These are phyloP conservation scores for Catagonus wagneri DNA, from an alignment of 2,113 vertebrate species.

Conservation along the genomic window DNA sequence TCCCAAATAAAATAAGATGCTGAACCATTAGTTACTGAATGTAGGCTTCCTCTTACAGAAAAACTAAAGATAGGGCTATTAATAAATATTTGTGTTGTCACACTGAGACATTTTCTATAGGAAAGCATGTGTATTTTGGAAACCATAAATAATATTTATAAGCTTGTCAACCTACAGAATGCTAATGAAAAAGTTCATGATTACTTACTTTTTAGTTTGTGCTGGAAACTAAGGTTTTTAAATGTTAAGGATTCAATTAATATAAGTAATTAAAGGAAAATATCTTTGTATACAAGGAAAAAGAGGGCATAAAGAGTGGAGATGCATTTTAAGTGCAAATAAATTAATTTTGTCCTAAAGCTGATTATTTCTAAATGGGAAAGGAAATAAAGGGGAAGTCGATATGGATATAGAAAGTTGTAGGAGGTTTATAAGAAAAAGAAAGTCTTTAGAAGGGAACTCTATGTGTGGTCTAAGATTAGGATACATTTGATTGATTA, in stretches of 20 bases:
- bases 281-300: neutral
- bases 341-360: neutral
- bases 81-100: neutral
- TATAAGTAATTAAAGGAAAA: neutral
- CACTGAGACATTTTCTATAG: neutral
- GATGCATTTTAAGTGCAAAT: neutral
- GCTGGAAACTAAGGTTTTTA: neutral
- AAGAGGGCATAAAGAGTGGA: neutral
- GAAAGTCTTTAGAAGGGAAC: neutral
- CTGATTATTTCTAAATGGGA: neutral
- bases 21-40: neutral
- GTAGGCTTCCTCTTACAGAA: neutral
- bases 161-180: neutral
- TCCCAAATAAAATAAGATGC: neutral
- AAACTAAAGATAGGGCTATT: neutral
- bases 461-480: neutral
- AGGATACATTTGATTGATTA: neutral
- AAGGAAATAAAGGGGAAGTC: neutral
- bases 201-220: neutral
- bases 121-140: neutral
- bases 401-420: neutral
- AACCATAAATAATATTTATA: neutral
- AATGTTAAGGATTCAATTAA: neutral
- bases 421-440: neutral
- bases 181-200: neutral